Evolutionary conservation across 2,113 vertebrate species (phyloP).

Genomic region (Gobius niger): DNA sequence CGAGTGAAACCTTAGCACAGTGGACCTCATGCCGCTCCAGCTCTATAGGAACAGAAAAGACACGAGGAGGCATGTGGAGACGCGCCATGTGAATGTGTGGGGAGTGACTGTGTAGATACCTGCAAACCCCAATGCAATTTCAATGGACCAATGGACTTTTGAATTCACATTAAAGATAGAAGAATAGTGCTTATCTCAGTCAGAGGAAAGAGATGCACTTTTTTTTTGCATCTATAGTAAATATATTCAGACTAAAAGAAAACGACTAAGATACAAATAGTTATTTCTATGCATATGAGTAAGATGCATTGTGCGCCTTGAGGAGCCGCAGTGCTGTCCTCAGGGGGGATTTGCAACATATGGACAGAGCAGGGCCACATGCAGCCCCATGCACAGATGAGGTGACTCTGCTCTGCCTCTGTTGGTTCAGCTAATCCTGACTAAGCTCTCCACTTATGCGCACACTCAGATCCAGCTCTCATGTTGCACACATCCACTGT

Average conservation of each 20-base stretch:
- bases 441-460: slow-evolving; percentile 67
- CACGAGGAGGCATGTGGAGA: slow-evolving; percentile 6
- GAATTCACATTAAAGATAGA: not conserved
- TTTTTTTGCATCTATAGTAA: no score
- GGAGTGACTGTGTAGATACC: not conserved
- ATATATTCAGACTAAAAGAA: no score
- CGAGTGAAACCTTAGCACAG: slow-evolving; percentile 37
- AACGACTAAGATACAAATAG: no score
- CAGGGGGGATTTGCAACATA: slow-evolving; percentile 63
- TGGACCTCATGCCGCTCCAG: slow-evolving; percentile 43
- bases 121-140: not conserved
- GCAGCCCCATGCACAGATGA: slow-evolving; percentile 51
- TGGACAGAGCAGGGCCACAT: slow-evolving; percentile 68
- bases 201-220: no score
- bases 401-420: slow-evolving; percentile 52
- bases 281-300: not conserved
- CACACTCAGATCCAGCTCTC: slow-evolving; percentile 38
- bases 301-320: not conserved
- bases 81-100: not conserved
- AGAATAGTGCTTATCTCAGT: no score
- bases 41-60: slow-evolving; percentile 19
- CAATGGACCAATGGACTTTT: not conserved
- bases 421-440: slow-evolving; percentile 68
- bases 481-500: slow-evolving; percentile 22
- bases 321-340: slow-evolving; percentile 23